These are phyloP conservation scores for Kryptopterus vitreolus DNA, from an alignment of 2,797 vertebrate species.

Conservation along the genomic window DNA sequence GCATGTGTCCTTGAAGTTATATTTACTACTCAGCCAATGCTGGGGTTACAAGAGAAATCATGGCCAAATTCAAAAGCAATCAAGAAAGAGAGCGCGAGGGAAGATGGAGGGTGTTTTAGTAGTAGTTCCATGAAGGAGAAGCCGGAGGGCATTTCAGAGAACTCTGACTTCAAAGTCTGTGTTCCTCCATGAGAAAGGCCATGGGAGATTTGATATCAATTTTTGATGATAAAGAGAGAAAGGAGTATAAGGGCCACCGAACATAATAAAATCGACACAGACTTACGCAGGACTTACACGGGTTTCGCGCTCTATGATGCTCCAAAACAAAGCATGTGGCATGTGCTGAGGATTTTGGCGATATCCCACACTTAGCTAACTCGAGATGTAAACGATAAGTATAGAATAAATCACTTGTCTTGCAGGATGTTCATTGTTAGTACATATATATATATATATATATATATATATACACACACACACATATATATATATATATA, in stretches of 20 bases:
- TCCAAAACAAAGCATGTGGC: slow-evolving; percentile 28
- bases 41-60: slow-evolving; percentile 20
- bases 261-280: slow-evolving; percentile 61
- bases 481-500: too few species aligned
- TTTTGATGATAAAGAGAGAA: slow-evolving; percentile 69
- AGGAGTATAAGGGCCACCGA: slow-evolving; percentile 48
- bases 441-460: too few species aligned
- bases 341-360: not conserved
- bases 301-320: not conserved
- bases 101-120: slow-evolving; percentile 26
- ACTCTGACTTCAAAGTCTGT: slow-evolving; percentile 73
- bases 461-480: too few species aligned
- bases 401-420: not conserved
- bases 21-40: slow-evolving; percentile 43
- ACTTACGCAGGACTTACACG: slow-evolving; percentile 40
- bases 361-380: not conserved
- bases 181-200: slow-evolving; percentile 64
- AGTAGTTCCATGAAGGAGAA: slow-evolving; percentile 60
- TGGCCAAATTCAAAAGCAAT: slow-evolving; percentile 43
- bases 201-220: slow-evolving; percentile 67
- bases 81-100: slow-evolving; percentile 26
- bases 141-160: slow-evolving; percentile 68
- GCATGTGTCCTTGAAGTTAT: slow-evolving; percentile 43
- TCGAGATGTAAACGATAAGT: not conserved
- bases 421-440: too few species aligned